Percentiles rank a stretch among this genome's conserved stretches.
These are phyloP conservation scores for Poecilia gillii DNA, from an alignment of 2,797 vertebrate species.

Conservation along the genomic window DNA sequence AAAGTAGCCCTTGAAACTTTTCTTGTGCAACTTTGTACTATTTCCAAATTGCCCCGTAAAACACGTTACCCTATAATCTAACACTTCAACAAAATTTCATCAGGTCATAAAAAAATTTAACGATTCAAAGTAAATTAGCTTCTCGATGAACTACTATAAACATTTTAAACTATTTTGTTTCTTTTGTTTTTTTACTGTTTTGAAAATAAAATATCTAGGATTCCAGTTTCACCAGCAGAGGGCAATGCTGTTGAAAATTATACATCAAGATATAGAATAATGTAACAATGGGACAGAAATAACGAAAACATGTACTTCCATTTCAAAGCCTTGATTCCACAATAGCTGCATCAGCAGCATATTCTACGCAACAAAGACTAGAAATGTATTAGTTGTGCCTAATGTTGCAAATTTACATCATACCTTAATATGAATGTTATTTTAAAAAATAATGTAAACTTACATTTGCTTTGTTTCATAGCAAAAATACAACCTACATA, in stretches of 20 bases:
- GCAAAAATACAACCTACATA: not conserved
- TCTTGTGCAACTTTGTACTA: not conserved
- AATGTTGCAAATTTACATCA: not conserved
- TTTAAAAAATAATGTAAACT: not conserved
- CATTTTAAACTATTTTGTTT: not conserved
- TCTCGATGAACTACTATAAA: not conserved
- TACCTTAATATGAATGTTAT: not conserved
- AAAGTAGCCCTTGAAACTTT: not conserved
- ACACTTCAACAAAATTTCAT: not conserved
- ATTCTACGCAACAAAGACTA: not conserved
- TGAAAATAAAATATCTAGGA: not conserved
- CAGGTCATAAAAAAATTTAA: not conserved
- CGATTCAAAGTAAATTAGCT: not conserved
- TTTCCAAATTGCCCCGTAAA: not conserved
- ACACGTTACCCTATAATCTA: not conserved
- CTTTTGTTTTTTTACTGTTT: not conserved
- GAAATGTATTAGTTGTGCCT: not conserved
- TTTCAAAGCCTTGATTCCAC: not conserved
- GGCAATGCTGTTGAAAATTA: not conserved
- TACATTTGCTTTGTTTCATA: not conserved
- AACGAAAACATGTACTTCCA: not conserved
- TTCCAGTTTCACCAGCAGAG: not conserved
- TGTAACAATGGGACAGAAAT: not conserved
- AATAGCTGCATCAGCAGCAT: not conserved
- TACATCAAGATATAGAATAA: not conserved